Conservation (phyloP, 1,140 invertebrate genomes). For the Pseudoatta argentina region DNA sequence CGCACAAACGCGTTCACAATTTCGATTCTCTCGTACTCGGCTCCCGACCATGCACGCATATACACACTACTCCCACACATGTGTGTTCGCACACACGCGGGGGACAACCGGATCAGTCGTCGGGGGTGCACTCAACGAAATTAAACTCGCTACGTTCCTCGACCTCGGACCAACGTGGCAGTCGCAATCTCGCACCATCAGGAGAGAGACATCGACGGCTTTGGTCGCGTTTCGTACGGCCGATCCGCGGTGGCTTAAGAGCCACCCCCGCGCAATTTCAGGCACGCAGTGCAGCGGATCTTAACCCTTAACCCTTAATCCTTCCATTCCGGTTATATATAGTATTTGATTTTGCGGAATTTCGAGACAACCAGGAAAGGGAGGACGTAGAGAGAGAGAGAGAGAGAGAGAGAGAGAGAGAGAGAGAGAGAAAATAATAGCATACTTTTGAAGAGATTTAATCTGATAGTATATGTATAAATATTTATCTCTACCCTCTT, state of each 20-base stretch:
- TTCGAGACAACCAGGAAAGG: background rate
- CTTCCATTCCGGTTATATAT: background rate
- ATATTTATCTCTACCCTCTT: too few species aligned
- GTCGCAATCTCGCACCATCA: conserved; percentile 72
- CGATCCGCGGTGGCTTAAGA: conserved; percentile 26
- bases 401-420: background rate
- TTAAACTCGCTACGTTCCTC: conserved; percentile 81
- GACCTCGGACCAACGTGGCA: conserved; percentile 68
- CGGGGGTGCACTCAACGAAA: conserved; percentile 85
- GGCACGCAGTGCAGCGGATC: conserved; percentile 57
- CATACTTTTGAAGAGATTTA: background rate
- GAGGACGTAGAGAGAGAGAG: background rate
- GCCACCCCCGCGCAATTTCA: conserved; percentile 51
- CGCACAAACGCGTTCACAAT: conserved; percentile 12
- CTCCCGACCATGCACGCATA: conserved; percentile 21
- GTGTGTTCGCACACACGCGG: conserved; percentile 59
- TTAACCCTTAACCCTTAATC: conserved; percentile 54
- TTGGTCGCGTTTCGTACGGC: conserved; percentile 69
- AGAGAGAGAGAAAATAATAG: background rate
- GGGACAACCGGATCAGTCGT: conserved; percentile 76
- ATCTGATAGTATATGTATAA: background rate
- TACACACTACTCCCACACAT: conserved; percentile 41
- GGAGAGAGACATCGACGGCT: conserved; percentile 68
- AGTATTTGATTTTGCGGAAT: conserved; percentile 7
- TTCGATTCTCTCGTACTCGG: conserved; percentile 28